Conservation (phyloP, 2,888 invertebrate genomes). For the Xanthia togata region DNA sequence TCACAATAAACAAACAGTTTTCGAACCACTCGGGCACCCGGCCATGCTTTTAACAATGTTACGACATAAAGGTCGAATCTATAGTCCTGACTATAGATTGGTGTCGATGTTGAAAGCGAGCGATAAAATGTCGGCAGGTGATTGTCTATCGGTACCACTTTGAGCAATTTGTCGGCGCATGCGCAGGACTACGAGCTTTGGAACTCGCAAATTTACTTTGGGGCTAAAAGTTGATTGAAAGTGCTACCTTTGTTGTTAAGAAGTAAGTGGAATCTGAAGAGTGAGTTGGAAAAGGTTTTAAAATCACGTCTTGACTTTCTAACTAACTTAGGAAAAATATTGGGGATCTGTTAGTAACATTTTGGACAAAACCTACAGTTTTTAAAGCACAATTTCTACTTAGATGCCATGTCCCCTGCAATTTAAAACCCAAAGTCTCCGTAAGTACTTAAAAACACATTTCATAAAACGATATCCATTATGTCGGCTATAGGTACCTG, state of each 20-base stretch:
- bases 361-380: not conserved
- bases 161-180: slow-evolving; percentile 73
- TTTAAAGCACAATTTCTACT: not conserved
- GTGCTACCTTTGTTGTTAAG: slow-evolving; percentile 38
- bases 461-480: slow-evolving; percentile 39
- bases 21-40: slow-evolving; percentile 1
- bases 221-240: slow-evolving; percentile 55
- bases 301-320: not conserved
- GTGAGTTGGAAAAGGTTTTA: slow-evolving; percentile 14
- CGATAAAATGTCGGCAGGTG: slow-evolving; percentile 67
- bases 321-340: not conserved
- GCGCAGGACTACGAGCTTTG: slow-evolving; percentile 42
- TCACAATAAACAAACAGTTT: slow-evolving; percentile 22
- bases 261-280: slow-evolving; percentile 31
- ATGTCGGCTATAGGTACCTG: slow-evolving; percentile 17
- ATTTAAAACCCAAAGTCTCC: slow-evolving; percentile 9
- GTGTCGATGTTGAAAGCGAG: slow-evolving; percentile 35
- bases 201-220: slow-evolving; percentile 50
- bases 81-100: slow-evolving; percentile 39
- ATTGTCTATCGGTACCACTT: slow-evolving; percentile 72
- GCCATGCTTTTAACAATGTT: slow-evolving; percentile 40
- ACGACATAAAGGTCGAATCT: slow-evolving; percentile 14
- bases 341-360: too few relatives aligned
- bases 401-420: not conserved
- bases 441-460: slow-evolving; percentile 6